Percentiles rank a stretch among this genome's conserved stretches.
These are phyloP conservation scores for Diaperis boleti DNA, from an alignment of 2,888 invertebrate species.

Conservation along the genomic window DNA sequence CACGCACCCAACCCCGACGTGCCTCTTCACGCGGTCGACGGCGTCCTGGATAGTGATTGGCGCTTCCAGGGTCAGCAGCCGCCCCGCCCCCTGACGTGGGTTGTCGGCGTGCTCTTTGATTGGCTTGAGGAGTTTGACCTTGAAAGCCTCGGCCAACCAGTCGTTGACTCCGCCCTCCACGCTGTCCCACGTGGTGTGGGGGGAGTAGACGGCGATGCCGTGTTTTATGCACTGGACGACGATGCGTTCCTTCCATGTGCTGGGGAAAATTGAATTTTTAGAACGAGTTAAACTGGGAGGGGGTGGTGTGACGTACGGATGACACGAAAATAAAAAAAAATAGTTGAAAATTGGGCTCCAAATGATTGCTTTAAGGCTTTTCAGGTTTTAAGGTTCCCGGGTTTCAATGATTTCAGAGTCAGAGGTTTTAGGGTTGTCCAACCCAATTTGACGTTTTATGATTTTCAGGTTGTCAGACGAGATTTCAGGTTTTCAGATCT, in stretches of 20 bases:
- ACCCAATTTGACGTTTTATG: too few relatives aligned
- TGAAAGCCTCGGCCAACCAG: slow-evolving; percentile 85
- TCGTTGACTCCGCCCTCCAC: slow-evolving; percentile 90
- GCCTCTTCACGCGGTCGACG: slow-evolving; percentile 76
- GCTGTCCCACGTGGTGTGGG: slow-evolving; percentile 93
- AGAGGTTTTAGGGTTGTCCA: too few relatives aligned
- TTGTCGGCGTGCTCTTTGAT: slow-evolving; percentile 60
- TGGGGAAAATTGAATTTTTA: slow-evolving; percentile 50
- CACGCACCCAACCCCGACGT: slow-evolving; percentile 77
- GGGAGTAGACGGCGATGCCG: slow-evolving; percentile 90
- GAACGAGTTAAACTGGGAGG: neutral
- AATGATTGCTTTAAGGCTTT: too few relatives aligned
- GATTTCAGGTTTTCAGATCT: too few relatives aligned
- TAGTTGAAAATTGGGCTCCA: too few relatives aligned
- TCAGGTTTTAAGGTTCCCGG: too few relatives aligned
- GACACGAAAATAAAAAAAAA: too few relatives aligned
- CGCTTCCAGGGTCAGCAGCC: slow-evolving; percentile 69
- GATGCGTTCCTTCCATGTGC: slow-evolving; percentile 85
- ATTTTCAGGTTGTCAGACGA: too few relatives aligned
- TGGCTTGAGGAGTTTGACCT: slow-evolving; percentile 53
- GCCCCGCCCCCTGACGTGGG: slow-evolving; percentile 69
- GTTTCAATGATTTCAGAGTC: too few relatives aligned
- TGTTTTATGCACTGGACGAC: slow-evolving; percentile 84
- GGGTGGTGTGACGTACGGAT: too few relatives aligned
- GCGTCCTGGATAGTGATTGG: slow-evolving; percentile 72